Evolutionary conservation across 2,888 invertebrate genomes (phyloP).

Genomic region (Cantharis rustica): DNA sequence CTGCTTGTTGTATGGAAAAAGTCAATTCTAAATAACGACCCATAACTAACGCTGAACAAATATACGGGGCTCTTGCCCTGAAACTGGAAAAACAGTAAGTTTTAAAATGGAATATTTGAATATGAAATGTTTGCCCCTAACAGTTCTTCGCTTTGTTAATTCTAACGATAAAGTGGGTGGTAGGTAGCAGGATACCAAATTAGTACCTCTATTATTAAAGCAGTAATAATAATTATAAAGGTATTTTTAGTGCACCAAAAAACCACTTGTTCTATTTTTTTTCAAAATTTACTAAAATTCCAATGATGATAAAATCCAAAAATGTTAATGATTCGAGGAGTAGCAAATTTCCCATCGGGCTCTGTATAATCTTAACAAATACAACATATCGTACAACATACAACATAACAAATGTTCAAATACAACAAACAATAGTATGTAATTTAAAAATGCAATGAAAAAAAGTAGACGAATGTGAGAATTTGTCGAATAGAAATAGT

Average conservation of each 20-base stretch:
- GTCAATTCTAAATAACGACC: neutral
- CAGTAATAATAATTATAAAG: too few species aligned
- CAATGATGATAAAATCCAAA: neutral
- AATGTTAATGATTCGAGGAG: slow-evolving; percentile 12
- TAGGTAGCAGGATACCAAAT: neutral
- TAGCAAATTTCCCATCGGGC: slow-evolving; percentile 19
- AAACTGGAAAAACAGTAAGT: neutral
- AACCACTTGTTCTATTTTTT: too few species aligned
- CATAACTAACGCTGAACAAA: too few species aligned
- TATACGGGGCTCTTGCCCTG: neutral
- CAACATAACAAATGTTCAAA: too few species aligned
- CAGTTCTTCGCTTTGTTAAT: neutral
- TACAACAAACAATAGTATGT: slow-evolving; percentile 34
- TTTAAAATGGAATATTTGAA: neutral
- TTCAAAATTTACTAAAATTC: neutral
- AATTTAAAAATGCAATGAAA: slow-evolving; percentile 28
- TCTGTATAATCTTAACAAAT: slow-evolving; percentile 12
- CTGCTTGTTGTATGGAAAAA: neutral
- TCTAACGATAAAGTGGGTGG: neutral
- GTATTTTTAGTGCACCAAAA: too few species aligned
- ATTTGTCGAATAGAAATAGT: slow-evolving; percentile 28
- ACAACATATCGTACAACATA: slow-evolving; percentile 33
- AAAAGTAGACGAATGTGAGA: slow-evolving; percentile 33
- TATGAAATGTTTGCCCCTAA: neutral
- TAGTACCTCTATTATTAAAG: too few species aligned